Evolutionary conservation across 2,888 invertebrate genomes (phyloP), one percentile per base, ranked within the genome.

Genomic region (Sminthurides aquaticus): DNA sequence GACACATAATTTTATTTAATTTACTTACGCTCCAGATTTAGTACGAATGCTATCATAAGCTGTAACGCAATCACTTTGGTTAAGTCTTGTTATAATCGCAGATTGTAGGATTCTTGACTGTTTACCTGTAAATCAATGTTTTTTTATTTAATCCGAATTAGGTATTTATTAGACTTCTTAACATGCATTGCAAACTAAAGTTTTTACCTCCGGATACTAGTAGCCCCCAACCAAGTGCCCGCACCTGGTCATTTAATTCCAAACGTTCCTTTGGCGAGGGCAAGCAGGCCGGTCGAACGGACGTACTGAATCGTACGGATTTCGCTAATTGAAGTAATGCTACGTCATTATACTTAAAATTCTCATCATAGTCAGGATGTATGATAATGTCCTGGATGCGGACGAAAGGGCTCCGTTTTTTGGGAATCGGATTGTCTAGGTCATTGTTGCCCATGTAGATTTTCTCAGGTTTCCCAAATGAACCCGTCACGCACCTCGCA

Each of bases 251-350:
- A 5, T 48, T 49, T 27, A 57, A 62, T 20, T 69, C 62, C 5
- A 64, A 56, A 49, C 66, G 67, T 0, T 81, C 79, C 69, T 79
- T 79, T 0, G 82, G 80, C 76, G 84, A 84, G 0, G 85, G 84
- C 64, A 85, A 76, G 75, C 84, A 85, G 57, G 82, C 82, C 0
- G 83, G 81, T 1, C 79, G 78, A 65, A 69, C 69, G 3, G 75
- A 69, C 11, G 67, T 67, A 2, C 70, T 62, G 15, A 71, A 43
- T 2, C 54, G 55, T 1, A 71, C 29, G 28, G 69, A 71, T 49
- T 25, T 62, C 15, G 48, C 60, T 57, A 74, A 52, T 57, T 67
- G 64, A 1, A 74, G 27, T 18, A 74, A 56, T 0, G 74, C 74
- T 26, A 74, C 60, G 49, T 74, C 74, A 65, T 74, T 67, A 54